A percentile compares a stretch with the other conserved stretches of the same genome.
phyloP scores from a whole-genome alignment of 2,113 vertebrate species.

The Murina feae region DNA sequence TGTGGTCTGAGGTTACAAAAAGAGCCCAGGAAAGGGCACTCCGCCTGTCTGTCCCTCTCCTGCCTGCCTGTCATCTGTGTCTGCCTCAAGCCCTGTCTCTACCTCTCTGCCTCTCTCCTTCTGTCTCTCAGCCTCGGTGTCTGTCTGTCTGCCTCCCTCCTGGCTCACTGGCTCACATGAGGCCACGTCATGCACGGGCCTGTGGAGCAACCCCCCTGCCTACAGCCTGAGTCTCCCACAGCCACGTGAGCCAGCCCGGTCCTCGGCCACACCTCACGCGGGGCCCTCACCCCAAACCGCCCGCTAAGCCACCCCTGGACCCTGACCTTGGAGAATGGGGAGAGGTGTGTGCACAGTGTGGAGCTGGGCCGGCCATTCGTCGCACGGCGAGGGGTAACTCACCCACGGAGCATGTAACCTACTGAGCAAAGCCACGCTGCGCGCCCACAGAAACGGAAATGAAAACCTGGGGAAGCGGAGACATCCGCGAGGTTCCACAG shows the following conservation, averaged over 20 bases:
- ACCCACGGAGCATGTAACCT: background rate
- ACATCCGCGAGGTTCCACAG: background rate
- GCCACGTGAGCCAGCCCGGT: background rate
- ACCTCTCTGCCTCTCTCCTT: too few relatives aligned
- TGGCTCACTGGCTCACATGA: background rate
- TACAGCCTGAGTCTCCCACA: background rate
- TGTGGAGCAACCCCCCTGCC: background rate
- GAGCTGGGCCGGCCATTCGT: background rate
- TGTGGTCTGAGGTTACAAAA: background rate
- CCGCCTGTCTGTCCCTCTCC: background rate
- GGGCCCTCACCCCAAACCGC: background rate
- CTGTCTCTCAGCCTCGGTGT: background rate
- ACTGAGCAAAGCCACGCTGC: background rate
- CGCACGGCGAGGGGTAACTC: background rate
- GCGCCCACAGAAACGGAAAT: background rate
- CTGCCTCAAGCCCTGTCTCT: background rate
- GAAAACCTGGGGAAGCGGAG: too few relatives aligned
- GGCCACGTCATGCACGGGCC: background rate
- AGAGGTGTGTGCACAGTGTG: background rate
- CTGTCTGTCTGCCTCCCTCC: background rate
- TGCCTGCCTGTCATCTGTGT: background rate
- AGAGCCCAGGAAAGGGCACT: fast-evolving
- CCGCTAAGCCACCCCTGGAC: background rate
- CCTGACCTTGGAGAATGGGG: background rate
- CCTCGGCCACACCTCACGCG: background rate